Base-by-base conservation (phyloP, 2,113 vertebrate species). In the Carassius auratus region DNA sequence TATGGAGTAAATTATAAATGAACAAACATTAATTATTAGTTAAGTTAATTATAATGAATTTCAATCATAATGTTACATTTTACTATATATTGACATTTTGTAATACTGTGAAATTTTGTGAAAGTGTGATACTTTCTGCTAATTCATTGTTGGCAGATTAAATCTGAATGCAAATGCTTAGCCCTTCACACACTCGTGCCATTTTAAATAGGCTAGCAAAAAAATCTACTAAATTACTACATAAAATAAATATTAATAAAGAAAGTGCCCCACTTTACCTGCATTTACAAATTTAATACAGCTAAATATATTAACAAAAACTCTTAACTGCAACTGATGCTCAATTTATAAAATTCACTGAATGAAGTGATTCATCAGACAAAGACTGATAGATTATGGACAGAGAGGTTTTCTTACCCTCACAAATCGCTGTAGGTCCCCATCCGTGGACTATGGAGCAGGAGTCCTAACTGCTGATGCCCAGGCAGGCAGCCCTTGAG, bases 401-500 rank as follows among this genome's bases (percentile, higher is more conserved):
- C 48, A 42, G 10, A 83, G 38, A 74, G 61, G 30, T 21, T 26
- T 61, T 73, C 85, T 86, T 88, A 90, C 89, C 85, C 59, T 88
- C 45, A 88, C 78, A 76, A 73, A 33, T 61, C 6, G 21, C 52
- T 6, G 12, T 55, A 64, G 83, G 21, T 80, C 87, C 78, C 83
- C 87, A 86, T 90, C 50, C 23, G 79, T 61, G 77, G 64, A 71
- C 50, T 68, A 26, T 23, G 15, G 85, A 80, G 55, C 90, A 74
- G 64, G 79, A 33, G 45, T 83, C 86, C 79, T 52, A 36, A 75
- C 76, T 19, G 68, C 33, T 81, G 64, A 83, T 89, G 87, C 84
- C 88, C 76, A 69, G 1, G 36, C 90, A 76, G 76, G 66, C 48
- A 59, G 64, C 50, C 76, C 82, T 75, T 38, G 87, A 92, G 80